phyloP scores from a whole-genome alignment of 1,140 invertebrate species.

The Lasaia peninsularis region DNA sequence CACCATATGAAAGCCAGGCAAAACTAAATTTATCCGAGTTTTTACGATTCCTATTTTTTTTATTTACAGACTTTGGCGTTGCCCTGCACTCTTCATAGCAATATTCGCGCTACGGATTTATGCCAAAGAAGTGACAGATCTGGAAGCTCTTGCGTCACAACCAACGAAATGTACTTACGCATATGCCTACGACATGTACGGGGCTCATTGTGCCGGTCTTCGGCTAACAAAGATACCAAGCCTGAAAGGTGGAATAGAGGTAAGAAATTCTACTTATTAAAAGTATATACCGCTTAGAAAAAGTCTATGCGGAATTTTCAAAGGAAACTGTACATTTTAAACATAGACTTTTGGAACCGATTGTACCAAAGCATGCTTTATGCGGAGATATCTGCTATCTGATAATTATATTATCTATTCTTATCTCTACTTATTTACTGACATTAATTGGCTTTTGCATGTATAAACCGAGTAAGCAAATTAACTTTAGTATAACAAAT shows the following conservation, averaged over 20 bases:
- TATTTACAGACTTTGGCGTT: constrained; percentile 17
- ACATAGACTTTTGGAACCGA: too few species aligned
- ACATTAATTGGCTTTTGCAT: constrained; percentile 15
- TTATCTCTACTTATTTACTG: constrained; percentile 15
- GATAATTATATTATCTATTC: constrained; percentile 8
- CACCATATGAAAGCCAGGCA: too few species aligned
- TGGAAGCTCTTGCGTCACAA: constrained; percentile 44
- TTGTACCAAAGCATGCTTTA: too few species aligned
- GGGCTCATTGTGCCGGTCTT: constrained; percentile 74
- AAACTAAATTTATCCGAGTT: too few species aligned
- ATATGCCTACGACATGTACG: constrained; percentile 75
- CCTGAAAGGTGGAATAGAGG: constrained; percentile 77
- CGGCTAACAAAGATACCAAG: constrained; percentile 76
- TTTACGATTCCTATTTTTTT: background rate
- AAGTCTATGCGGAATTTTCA: too few species aligned
- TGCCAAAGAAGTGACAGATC: constrained; percentile 50
- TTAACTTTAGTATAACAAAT: background rate
- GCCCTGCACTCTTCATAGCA: constrained; percentile 14
- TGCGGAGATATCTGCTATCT: too few species aligned
- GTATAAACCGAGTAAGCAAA: background rate
- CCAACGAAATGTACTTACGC: constrained; percentile 70
- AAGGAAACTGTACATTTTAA: too few species aligned
- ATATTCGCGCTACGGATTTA: constrained; percentile 19
- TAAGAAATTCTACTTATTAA: too few species aligned
- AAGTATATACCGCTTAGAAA: too few species aligned